Evolutionary conservation across 2,113 vertebrate genomes (phyloP).

Genomic region (Callipepla californica): DNA sequence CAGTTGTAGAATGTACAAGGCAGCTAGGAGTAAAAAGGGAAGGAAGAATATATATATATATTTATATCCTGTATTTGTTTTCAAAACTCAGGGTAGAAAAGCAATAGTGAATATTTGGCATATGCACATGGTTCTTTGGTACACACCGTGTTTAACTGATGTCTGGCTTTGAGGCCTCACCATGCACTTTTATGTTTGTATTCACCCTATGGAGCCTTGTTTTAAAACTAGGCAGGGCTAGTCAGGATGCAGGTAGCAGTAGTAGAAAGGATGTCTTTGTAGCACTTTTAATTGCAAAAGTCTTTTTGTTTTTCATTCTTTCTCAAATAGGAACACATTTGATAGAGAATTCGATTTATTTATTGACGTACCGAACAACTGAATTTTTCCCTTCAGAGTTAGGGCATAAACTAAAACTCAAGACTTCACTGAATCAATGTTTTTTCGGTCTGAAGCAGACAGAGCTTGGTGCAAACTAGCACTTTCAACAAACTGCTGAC

Average conservation of each 20-base stretch:
- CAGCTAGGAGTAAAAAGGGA: neutral
- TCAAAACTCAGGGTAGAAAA: neutral
- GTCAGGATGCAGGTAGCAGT: neutral
- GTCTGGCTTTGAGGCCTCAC: neutral
- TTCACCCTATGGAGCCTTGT: neutral
- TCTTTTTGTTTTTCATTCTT: neutral
- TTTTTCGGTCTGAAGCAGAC: neutral
- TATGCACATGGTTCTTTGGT: neutral
- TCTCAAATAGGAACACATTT: neutral
- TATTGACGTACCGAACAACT: neutral
- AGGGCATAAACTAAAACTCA: neutral
- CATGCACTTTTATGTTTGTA: neutral
- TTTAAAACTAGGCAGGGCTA: neutral
- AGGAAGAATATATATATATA: accelerated
- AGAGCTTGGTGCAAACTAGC: neutral
- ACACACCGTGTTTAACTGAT: neutral
- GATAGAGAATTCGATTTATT: neutral
- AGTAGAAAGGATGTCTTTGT: neutral
- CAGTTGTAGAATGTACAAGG: neutral
- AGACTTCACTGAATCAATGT: neutral
- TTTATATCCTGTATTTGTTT: neutral
- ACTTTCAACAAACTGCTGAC: neutral
- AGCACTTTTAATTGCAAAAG: neutral
- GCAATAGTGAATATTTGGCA: neutral
- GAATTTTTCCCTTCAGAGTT: accelerated